These are phyloP conservation scores for Micrastur ruficollis DNA, from an alignment of 2,797 vertebrate genomes.

Conservation along the genomic window DNA sequence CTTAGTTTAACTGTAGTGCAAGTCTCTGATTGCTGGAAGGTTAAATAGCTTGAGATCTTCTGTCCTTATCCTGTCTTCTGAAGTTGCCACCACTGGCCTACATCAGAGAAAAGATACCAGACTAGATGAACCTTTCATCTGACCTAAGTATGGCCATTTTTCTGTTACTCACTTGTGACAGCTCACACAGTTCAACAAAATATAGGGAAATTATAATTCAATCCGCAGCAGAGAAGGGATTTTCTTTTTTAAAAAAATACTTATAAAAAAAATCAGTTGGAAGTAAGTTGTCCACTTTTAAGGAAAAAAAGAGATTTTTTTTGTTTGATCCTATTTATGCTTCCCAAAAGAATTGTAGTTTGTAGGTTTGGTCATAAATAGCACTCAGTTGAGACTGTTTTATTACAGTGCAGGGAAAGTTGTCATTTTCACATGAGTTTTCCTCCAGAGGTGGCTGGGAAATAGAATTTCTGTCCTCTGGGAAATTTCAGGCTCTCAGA, in stretches of 20 bases:
- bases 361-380: not conserved
- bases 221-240: not conserved
- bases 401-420: not conserved
- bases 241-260: not conserved
- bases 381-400: not conserved
- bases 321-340: not conserved
- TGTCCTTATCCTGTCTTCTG: not conserved
- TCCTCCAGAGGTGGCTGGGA: not conserved
- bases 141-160: not conserved
- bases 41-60: not conserved
- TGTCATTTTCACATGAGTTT: conserved; percentile 29
- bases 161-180: not conserved
- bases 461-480: conserved; percentile 28
- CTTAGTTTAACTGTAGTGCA: not conserved
- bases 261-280: not conserved
- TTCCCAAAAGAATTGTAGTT: not conserved
- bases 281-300: not conserved
- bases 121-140: not conserved
- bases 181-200: not conserved
- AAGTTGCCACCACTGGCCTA: not conserved
- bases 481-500: conserved; percentile 33
- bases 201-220: not conserved
- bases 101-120: not conserved
- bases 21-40: not conserved
- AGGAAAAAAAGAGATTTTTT: not conserved